A percentile compares a stretch with the other conserved stretches of the same genome.
phyloP scores from a whole-genome alignment of 2,888 invertebrate species.

The Clunio marinus region DNA sequence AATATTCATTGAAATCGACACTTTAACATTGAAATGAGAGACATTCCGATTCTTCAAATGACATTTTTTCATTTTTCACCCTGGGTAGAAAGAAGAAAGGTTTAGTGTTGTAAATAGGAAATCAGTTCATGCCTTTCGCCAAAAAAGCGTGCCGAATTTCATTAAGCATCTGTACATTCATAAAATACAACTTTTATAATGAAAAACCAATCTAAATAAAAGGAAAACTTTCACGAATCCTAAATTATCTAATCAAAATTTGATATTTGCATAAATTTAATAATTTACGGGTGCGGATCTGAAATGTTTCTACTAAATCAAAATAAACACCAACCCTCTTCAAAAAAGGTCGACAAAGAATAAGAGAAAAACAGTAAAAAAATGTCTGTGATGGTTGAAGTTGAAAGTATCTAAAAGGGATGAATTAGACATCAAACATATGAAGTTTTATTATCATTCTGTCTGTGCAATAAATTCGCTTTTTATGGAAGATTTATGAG shows the following conservation, averaged over 20 bases:
- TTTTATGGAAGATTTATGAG: too few relatives aligned
- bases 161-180: neutral
- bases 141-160: neutral
- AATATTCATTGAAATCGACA: conserved; percentile 33
- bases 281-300: too few relatives aligned
- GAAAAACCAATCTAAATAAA: neutral
- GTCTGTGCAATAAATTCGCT: too few relatives aligned
- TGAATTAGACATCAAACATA: too few relatives aligned
- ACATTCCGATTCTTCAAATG: neutral
- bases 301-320: neutral
- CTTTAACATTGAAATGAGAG: conserved; percentile 10
- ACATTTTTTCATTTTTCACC: too few relatives aligned
- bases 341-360: neutral
- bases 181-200: neutral
- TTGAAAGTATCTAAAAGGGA: too few relatives aligned
- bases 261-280: too few relatives aligned
- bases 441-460: too few relatives aligned
- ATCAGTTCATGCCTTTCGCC: neutral
- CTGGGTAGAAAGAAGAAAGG: too few relatives aligned
- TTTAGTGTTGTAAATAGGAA: neutral
- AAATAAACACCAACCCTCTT: neutral
- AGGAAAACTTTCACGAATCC: neutral
- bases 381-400: too few relatives aligned
- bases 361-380: too few relatives aligned
- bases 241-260: too few relatives aligned